Evolutionary conservation across 2,797 vertebrate genomes (phyloP).

Genomic region (Clarias pachynema): DNA sequence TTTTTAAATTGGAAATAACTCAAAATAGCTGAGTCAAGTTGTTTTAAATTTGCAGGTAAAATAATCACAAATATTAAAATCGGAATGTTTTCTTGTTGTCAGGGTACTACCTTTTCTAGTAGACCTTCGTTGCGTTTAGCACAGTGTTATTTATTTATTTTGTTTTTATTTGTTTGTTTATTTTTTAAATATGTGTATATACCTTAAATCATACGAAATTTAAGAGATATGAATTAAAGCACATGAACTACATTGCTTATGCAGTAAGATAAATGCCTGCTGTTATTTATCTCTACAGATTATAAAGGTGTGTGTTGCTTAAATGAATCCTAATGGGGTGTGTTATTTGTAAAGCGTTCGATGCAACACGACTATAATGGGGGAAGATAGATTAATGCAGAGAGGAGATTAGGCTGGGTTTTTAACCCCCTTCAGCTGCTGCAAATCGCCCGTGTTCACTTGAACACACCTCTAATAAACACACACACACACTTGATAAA

Average conservation of each 20-base stretch:
- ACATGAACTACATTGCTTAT: background rate
- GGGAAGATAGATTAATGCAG: slow-evolving; percentile 69
- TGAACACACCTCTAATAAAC: slow-evolving; percentile 71
- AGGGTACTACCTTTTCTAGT: background rate
- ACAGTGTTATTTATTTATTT: background rate
- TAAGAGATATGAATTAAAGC: background rate
- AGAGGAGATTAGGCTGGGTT: slow-evolving; percentile 65
- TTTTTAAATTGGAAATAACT: background rate
- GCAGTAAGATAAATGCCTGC: background rate
- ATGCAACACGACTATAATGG: slow-evolving; percentile 78
- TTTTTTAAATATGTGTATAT: background rate
- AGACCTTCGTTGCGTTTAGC: background rate
- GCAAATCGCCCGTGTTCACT: slow-evolving; percentile 72
- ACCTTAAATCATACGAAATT: background rate
- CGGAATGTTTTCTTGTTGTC: background rate
- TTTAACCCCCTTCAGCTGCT: slow-evolving; percentile 62
- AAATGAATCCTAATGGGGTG: slow-evolving; percentile 56
- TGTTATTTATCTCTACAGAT: background rate
- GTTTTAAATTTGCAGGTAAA: background rate
- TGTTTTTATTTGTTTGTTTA: no score
- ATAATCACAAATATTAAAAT: background rate
- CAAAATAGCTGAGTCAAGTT: background rate
- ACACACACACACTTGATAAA: slow-evolving; percentile 30
- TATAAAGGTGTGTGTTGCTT: slow-evolving; percentile 28
- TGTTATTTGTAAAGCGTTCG: slow-evolving; percentile 74